Percentiles rank a stretch among this genome's conserved stretches.
phyloP scores from a whole-genome alignment of 2,797 vertebrate genomes.

The Melanotaenia parkinsoni region DNA sequence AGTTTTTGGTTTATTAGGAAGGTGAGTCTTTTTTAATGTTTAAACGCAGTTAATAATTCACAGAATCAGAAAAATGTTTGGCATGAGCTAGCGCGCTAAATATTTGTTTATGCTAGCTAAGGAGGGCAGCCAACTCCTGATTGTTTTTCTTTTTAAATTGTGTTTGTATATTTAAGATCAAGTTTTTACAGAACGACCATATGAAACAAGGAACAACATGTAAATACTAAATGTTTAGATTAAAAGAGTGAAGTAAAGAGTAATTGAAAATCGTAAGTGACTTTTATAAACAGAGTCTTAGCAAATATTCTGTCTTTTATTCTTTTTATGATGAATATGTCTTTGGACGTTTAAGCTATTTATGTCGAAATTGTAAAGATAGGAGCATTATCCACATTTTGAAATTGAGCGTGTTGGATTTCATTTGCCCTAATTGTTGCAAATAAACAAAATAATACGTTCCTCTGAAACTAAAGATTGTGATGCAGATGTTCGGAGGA shows the following conservation, averaged over 20 bases:
- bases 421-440: neutral
- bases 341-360: neutral
- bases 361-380: neutral
- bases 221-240: neutral
- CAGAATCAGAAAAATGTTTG: neutral
- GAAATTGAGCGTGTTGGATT: neutral
- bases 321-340: neutral
- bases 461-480: neutral
- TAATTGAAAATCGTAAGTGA: neutral
- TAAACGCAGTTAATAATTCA: neutral
- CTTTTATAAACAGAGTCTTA: neutral
- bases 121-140: neutral
- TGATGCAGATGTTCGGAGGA: neutral
- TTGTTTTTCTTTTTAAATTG: neutral
- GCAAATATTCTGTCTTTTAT: neutral
- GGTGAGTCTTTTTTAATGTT: constrained; percentile 69
- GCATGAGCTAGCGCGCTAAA: constrained; percentile 38
- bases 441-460: neutral
- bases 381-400: neutral
- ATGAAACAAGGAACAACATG: neutral
- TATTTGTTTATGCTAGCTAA: constrained; percentile 37
- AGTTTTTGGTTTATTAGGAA: constrained; percentile 83
- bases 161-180: neutral
- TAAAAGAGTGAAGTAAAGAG: neutral
- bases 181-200: neutral